Percentiles rank a stretch among this genome's conserved stretches.
Evolutionary conservation across 1,140 invertebrate species (phyloP).

Genomic region (Battus philenor): DNA sequence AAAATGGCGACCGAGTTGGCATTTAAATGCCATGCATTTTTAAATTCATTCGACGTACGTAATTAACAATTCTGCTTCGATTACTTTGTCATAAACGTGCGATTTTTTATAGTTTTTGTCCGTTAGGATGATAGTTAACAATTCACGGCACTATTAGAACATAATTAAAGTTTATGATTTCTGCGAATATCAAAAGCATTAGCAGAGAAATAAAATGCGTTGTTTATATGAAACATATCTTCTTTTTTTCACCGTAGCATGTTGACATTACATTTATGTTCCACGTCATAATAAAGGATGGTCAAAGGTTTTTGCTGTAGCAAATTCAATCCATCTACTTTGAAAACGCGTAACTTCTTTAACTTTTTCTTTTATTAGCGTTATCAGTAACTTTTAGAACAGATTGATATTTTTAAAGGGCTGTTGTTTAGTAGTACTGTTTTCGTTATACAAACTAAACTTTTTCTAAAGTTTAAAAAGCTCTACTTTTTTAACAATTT

Average conservation of each 20-base stretch:
- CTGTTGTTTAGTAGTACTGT: too few species aligned
- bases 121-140: conserved; percentile 55
- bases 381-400: not conserved
- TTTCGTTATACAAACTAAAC: too few species aligned
- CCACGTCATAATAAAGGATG: too few species aligned
- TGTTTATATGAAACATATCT: conserved; percentile 44
- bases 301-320: not conserved
- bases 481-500: too few species aligned
- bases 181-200: conserved; percentile 42
- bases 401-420: too few species aligned
- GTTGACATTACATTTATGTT: not conserved
- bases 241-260: conserved; percentile 20
- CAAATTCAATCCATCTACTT: not conserved
- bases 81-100: conserved; percentile 63
- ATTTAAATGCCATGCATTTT: conserved; percentile 75
- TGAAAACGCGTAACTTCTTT: not conserved
- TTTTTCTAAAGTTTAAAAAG: too few species aligned
- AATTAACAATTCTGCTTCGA: conserved; percentile 68
- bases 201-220: conserved; percentile 33
- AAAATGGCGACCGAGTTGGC: conserved; percentile 68
- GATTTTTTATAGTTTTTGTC: conserved; percentile 32
- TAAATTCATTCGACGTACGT: conserved; percentile 64
- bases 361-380: not conserved
- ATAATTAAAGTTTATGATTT: conserved; percentile 50
- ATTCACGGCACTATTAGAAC: conserved; percentile 43